A percentile compares a stretch with the other conserved stretches of the same genome.
Evolutionary conservation across 2,888 invertebrate species (phyloP).

Genomic region (Drosophila anomelani): DNA sequence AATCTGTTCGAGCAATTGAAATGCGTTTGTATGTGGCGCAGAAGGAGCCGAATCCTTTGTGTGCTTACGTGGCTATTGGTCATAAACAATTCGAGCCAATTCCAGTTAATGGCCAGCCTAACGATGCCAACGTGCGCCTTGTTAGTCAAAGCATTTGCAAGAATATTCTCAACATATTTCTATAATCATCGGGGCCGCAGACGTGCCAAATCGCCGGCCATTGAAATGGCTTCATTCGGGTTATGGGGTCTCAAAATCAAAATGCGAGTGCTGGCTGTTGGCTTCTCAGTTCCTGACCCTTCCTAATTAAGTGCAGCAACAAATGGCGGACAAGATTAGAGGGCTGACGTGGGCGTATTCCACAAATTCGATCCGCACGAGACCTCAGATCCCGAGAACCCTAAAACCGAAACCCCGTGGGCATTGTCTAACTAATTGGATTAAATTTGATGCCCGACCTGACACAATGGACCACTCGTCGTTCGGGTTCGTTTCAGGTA

Average conservation of each 20-base stretch:
- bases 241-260: conserved; percentile 12
- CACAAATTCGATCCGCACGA: conserved; percentile 43
- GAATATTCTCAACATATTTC: conserved; percentile 40
- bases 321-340: conserved; percentile 51
- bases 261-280: conserved; percentile 17
- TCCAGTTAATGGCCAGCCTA: conserved; percentile 52
- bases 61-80: conserved; percentile 23
- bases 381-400: conserved; percentile 25
- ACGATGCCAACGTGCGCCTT: conserved; percentile 52
- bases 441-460: conserved; percentile 72
- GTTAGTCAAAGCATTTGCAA: conserved; percentile 29
- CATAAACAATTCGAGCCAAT: conserved; percentile 71
- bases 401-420: conserved; percentile 12
- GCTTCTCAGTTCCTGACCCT: conserved; percentile 11
- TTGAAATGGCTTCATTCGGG: conserved; percentile 22
- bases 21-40: conserved; percentile 31
- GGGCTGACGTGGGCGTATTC: conserved; percentile 25
- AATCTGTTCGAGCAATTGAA: conserved; percentile 36
- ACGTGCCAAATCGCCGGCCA: conserved; percentile 40
- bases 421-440: conserved; percentile 74
- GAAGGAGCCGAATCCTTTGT: conserved; percentile 28
- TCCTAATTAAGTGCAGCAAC: conserved; percentile 57
- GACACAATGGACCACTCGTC: conserved; percentile 47
- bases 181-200: conserved; percentile 30
- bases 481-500: conserved; percentile 39